Conservation (phyloP, 1,140 invertebrate species). For the Augochlora pura region DNA sequence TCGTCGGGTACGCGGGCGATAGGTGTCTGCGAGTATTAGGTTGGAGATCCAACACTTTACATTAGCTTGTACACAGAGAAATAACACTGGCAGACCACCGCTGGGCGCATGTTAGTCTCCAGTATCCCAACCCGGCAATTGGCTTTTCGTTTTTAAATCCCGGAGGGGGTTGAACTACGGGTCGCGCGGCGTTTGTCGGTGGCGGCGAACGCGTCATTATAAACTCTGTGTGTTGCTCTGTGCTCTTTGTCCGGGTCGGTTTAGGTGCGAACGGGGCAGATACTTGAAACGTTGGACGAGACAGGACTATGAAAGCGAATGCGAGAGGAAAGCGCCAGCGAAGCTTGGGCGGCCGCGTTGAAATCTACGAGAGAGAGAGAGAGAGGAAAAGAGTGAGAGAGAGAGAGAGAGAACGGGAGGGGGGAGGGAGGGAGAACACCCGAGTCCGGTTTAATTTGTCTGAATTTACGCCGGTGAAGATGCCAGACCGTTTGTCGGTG, state of each 20-base stretch:
- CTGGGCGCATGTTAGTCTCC: background rate
- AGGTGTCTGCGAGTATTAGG: too few relatives aligned
- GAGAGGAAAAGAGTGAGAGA: too few relatives aligned
- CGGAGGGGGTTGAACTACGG: too few relatives aligned
- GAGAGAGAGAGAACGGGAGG: too few relatives aligned
- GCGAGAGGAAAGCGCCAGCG: constrained; percentile 16
- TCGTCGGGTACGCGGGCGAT: too few relatives aligned
- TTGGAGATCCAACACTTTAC: too few relatives aligned
- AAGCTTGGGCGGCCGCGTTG: constrained; percentile 18
- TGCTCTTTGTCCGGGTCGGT: constrained; percentile 38
- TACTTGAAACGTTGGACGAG: constrained; percentile 32
- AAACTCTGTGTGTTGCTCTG: constrained; percentile 25
- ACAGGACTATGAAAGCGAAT: background rate
- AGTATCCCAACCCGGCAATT: too few relatives aligned
- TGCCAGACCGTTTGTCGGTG: constrained; percentile 40
- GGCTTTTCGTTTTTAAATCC: too few relatives aligned
- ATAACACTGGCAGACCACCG: too few relatives aligned
- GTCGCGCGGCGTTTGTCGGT: too few relatives aligned
- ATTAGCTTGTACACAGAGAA: too few relatives aligned
- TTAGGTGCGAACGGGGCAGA: constrained; percentile 53
- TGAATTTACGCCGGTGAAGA: constrained; percentile 59
- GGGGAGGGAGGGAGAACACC: too few relatives aligned
- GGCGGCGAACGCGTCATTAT: constrained; percentile 40
- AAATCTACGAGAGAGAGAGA: constrained; percentile 13
- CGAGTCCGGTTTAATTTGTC: constrained; percentile 60